phyloP scores from a whole-genome alignment of 2,888 invertebrate species.

The Dynastes grantii region DNA sequence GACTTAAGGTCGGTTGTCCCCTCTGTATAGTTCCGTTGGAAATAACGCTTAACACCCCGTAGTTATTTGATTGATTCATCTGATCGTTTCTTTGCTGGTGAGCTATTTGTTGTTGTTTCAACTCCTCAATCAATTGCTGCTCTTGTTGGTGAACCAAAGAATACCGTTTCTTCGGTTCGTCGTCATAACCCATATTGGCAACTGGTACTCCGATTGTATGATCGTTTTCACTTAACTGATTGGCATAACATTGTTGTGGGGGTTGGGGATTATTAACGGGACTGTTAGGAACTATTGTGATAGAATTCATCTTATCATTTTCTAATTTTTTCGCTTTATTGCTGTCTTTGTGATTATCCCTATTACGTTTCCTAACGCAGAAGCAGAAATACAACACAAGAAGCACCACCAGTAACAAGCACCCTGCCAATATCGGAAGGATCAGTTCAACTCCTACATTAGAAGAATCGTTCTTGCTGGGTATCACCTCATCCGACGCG shows the following conservation, averaged over 20 bases:
- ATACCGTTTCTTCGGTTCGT: constrained; percentile 71
- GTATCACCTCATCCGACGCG: constrained; percentile 64
- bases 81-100: constrained; percentile 59
- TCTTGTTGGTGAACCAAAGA: constrained; percentile 71
- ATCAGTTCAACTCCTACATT: constrained; percentile 71
- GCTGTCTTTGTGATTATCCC: constrained; percentile 59
- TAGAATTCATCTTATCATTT: constrained; percentile 67
- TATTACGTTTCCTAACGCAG: constrained; percentile 69
- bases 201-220: constrained; percentile 70
- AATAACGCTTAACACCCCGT: constrained; percentile 66
- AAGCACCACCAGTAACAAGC: constrained; percentile 69
- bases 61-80: constrained; percentile 56
- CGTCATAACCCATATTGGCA: constrained; percentile 69
- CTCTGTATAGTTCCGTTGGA: constrained; percentile 69
- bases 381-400: constrained; percentile 71
- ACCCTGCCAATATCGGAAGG: constrained; percentile 71
- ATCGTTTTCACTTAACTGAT: constrained; percentile 66
- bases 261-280: constrained; percentile 63
- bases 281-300: constrained; percentile 70
- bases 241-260: constrained; percentile 61
- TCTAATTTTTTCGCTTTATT: constrained; percentile 63
- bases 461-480: constrained; percentile 68
- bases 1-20: constrained; percentile 70
- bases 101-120: constrained; percentile 67
- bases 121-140: constrained; percentile 70